These are phyloP conservation scores for Nesoenas mayeri DNA, from an alignment of 2,113 vertebrate genomes.

Conservation along the genomic window DNA sequence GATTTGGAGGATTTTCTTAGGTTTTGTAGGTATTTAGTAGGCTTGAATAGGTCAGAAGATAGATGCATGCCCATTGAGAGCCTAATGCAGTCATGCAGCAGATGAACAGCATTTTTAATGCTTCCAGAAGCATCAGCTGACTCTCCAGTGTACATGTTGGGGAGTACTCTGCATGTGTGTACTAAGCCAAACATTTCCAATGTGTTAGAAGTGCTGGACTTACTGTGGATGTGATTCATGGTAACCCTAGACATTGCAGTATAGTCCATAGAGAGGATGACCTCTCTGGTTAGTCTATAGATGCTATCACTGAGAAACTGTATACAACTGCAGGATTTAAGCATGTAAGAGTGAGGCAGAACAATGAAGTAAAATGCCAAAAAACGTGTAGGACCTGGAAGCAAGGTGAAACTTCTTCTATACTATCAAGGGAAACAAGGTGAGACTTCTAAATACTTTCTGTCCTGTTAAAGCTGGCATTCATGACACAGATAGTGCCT, in stretches of 20 bases:
- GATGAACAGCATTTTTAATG: background rate
- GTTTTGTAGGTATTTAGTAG: background rate
- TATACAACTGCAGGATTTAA: background rate
- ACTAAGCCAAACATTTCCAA: background rate
- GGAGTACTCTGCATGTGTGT: background rate
- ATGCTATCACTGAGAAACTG: background rate
- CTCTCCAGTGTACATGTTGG: rapidly evolving
- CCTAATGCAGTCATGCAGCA: background rate
- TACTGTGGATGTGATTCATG: background rate
- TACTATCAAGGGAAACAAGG: background rate
- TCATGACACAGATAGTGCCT: background rate
- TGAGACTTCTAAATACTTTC: background rate
- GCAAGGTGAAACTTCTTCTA: background rate
- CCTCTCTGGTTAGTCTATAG: background rate
- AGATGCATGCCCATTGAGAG: background rate
- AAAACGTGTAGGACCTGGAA: background rate
- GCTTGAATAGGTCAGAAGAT: background rate
- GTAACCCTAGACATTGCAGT: background rate
- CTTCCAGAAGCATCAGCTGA: background rate
- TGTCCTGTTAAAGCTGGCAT: background rate
- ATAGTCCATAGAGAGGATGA: background rate
- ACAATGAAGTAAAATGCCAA: background rate
- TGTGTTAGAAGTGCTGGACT: background rate
- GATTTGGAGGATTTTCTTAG: background rate
- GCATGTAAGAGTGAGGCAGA: background rate